Evolutionary conservation across 2,888 invertebrate genomes (phyloP).

Genomic region (Anagyrus pseudococci): DNA sequence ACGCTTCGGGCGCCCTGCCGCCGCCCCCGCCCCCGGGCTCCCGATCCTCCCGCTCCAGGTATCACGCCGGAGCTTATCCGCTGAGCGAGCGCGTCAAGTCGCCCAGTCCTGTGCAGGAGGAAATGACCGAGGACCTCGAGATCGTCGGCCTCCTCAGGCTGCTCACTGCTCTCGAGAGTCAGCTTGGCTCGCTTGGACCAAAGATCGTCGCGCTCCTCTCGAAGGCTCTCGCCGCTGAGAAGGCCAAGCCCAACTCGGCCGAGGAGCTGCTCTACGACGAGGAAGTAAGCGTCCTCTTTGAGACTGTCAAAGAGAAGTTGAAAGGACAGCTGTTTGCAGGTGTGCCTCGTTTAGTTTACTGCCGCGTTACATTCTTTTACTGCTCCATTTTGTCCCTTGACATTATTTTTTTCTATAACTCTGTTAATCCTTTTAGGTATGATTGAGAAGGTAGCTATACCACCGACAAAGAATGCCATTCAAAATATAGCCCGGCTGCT

Average conservation of each 20-base stretch:
- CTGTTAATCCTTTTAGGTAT: conserved; percentile 62
- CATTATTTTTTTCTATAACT: conserved; percentile 4
- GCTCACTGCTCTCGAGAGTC: conserved; percentile 81
- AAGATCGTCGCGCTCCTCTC: conserved; percentile 79
- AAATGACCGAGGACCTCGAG: conserved; percentile 54
- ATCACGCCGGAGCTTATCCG: conserved; percentile 57
- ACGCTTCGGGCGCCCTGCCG: conserved; percentile 26
- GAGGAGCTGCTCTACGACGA: conserved; percentile 78
- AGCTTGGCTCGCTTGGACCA: conserved; percentile 84
- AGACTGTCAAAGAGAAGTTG: conserved; percentile 85
- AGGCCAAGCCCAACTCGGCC: conserved; percentile 74
- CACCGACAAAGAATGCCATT: conserved; percentile 77
- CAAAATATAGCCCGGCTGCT: conserved; percentile 78
- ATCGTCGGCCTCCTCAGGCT: conserved; percentile 69
- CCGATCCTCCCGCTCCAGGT: conserved; percentile 36
- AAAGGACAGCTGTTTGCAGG: conserved; percentile 79
- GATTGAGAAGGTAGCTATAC: conserved; percentile 69
- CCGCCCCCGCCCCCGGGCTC: background rate
- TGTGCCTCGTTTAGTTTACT: conserved; percentile 1
- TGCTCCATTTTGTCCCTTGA: too few species aligned
- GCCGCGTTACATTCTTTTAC: too few species aligned
- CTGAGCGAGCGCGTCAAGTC: conserved; percentile 49
- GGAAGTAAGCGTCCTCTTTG: conserved; percentile 76
- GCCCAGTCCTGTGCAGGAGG: conserved; percentile 49
- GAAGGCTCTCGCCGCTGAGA: conserved; percentile 80